Evolutionary conservation across 2,797 vertebrate species (phyloP).

Genomic region (Acomys russatus): DNA sequence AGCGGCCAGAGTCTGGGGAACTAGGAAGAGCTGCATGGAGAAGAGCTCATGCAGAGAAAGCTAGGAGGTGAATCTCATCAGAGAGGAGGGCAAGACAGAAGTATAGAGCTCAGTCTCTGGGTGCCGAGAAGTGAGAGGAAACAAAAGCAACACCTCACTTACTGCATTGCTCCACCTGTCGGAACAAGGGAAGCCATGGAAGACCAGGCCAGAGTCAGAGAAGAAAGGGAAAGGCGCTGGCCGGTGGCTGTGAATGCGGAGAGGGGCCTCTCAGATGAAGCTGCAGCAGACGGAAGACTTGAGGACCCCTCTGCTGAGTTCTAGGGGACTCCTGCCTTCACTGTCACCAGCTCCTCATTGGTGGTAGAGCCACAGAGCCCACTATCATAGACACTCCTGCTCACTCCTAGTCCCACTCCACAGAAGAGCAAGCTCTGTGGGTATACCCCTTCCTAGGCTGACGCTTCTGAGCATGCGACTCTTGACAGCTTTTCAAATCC

Average conservation of each 20-base stretch:
- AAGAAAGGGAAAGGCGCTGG: too few relatives aligned
- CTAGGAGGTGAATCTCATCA: background rate
- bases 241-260: accelerated
- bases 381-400: accelerated
- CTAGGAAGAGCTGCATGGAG: too few relatives aligned
- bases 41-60: background rate
- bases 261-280: too few relatives aligned
- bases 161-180: background rate
- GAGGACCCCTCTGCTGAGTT: background rate
- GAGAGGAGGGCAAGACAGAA: background rate
- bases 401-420: background rate
- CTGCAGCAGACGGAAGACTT: background rate
- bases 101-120: background rate
- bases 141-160: background rate
- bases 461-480: background rate
- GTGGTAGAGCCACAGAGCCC: too few relatives aligned
- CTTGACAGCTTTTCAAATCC: background rate
- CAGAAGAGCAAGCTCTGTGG: too few relatives aligned
- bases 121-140: accelerated
- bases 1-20: accelerated
- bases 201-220: background rate
- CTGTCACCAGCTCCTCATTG: accelerated
- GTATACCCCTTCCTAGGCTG: accelerated
- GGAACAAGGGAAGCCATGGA: background rate
- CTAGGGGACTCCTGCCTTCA: accelerated